These are phyloP conservation scores for Tyrophagus putrescentiae DNA, from an alignment of 1,140 invertebrate species.

Conservation along the genomic window DNA sequence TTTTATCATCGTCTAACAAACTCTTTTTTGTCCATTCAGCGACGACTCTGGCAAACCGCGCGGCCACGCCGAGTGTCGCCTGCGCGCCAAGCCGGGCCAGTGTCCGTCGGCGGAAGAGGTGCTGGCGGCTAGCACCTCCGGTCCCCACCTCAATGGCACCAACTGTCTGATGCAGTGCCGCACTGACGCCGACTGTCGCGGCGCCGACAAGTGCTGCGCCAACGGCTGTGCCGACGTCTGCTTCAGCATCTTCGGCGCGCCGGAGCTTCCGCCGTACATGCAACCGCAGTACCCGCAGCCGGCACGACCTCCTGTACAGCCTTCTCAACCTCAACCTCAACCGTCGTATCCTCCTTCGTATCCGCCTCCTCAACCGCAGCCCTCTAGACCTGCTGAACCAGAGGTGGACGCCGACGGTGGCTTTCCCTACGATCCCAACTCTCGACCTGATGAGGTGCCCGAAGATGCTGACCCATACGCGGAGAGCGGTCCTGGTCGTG, in stretches of 20 bases:
- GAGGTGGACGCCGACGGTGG: neutral
- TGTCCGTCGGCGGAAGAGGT: constrained; percentile 42
- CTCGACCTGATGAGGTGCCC: neutral
- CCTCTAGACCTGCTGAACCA: too few relatives aligned
- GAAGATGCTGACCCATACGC: neutral
- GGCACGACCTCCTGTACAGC: neutral
- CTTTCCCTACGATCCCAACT: neutral
- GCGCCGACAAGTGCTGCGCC: constrained; percentile 60
- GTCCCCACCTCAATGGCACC: constrained; percentile 53
- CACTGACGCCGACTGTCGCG: constrained; percentile 63
- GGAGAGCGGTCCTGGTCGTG: neutral
- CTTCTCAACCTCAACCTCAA: neutral
- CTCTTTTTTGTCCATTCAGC: too few relatives aligned
- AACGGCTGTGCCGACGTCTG: constrained; percentile 59
- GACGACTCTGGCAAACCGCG: constrained; percentile 26
- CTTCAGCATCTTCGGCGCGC: constrained; percentile 30
- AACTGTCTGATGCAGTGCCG: constrained; percentile 54
- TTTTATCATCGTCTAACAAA: neutral
- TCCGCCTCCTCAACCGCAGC: neutral
- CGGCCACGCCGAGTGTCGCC: constrained; percentile 27
- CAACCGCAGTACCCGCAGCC: neutral
- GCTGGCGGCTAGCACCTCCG: neutral
- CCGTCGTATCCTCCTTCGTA: neutral
- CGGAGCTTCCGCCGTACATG: neutral
- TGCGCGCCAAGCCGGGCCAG: constrained; percentile 47